Evolutionary conservation across 2,113 vertebrate species (phyloP), one percentile per base, ranked within the genome.

Genomic region (Mus spicilegus): DNA sequence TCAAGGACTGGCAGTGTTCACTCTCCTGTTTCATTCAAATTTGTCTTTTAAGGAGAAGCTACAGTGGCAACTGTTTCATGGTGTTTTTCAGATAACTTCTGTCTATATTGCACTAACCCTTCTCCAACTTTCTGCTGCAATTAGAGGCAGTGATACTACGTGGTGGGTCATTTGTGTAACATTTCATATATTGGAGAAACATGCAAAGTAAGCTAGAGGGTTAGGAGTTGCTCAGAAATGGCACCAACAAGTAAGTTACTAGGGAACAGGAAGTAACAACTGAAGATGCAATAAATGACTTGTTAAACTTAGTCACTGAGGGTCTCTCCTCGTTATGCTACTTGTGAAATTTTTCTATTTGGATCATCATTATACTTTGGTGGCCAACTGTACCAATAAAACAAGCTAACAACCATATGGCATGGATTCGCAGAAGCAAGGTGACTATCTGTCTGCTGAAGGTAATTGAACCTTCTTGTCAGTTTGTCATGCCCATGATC

Each of bases 381-480:
- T 95, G 49, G n/a, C 56, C 39, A 67, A 97, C 84, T 16, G 90
- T 14, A 92, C 8, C 1, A 87, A 0, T 3, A 36, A 90, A 91
- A 95, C 63, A 85, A 95, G 91, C 90, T 5, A 96, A 19, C 42
- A 63, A 58, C 3, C 51, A 86, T 26, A 39, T 17, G 84, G 93
- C 33, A 26, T 33, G 13, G 69, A 90, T 76, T 49, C 36, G n/a
- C 87, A 67, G 75, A 95, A 96, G 92, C 5, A 78, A 90, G 63
- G 42, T 2, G 81, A 75, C 24, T 89, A 30, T 51, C 75, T 30
- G 77, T 12, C 46, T 96, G 90, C 67, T 95, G 90, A 61, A 95
- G 36, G 49, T 96, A 96, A 93, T 2, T 70, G 86, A 96, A 94
- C 24, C 24, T 75, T 95, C n/a, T 96, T 96, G 69, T 54, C 93